These are phyloP conservation scores for Sylvietta virens DNA, from an alignment of 2,113 vertebrate genomes.

Conservation along the genomic window DNA sequence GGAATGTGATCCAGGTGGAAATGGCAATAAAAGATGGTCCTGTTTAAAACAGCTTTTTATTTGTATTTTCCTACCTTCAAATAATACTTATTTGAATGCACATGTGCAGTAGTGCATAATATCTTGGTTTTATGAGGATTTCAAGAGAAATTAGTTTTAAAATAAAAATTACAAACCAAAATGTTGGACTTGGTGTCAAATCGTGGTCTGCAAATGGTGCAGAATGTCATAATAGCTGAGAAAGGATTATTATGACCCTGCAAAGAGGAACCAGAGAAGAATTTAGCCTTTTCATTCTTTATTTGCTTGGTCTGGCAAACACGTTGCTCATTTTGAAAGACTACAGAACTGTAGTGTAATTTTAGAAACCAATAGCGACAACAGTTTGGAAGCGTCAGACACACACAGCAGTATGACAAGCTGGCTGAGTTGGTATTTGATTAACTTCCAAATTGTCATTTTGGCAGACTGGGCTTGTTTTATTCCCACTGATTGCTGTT, in stretches of 20 bases:
- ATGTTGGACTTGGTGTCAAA: not conserved
- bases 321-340: not conserved
- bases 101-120: not conserved
- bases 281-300: not conserved
- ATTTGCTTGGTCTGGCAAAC: not conserved
- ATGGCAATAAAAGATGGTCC: not conserved
- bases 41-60: not conserved
- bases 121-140: not conserved
- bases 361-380: not conserved
- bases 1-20: not conserved
- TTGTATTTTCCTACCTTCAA: not conserved
- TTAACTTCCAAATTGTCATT: slow-evolving; percentile 20
- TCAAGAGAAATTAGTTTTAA: not conserved
- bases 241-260: not conserved
- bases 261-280: not conserved
- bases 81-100: not conserved
- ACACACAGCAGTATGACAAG: not conserved
- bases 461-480: slow-evolving; percentile 4
- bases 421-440: not conserved
- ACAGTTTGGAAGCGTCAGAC: not conserved
- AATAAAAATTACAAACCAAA: not conserved
- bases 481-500: slow-evolving; percentile 7
- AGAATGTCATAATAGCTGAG: not conserved
- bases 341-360: not conserved
- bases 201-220: not conserved